A percentile compares a stretch with the other conserved stretches of the same genome.
These are phyloP conservation scores for Philypnodon macrostomus DNA, from an alignment of 2,797 vertebrate species.

Conservation along the genomic window DNA sequence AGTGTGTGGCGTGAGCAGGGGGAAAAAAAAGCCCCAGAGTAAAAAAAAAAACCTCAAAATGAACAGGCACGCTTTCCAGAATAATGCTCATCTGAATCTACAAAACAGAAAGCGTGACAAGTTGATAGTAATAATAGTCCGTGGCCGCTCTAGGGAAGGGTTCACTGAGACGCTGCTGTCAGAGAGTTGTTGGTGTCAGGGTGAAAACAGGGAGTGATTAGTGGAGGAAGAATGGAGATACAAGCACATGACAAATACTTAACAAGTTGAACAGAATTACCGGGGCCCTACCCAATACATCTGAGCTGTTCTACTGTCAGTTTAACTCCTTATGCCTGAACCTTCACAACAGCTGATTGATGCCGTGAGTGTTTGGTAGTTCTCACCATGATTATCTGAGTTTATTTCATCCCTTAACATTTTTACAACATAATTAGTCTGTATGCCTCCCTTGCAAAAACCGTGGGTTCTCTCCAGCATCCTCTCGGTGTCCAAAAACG, in stretches of 20 bases:
- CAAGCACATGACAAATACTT: not conserved
- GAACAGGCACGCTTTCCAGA: conserved; percentile 64
- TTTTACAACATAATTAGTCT: too few species aligned
- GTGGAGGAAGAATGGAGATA: conserved; percentile 9
- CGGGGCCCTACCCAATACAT: not conserved
- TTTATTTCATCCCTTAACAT: too few species aligned
- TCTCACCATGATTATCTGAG: too few species aligned
- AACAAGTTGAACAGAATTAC: not conserved
- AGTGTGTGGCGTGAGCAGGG: conserved; percentile 21
- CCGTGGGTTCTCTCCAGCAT: too few species aligned
- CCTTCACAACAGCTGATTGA: too few species aligned
- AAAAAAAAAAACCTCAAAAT: conserved; percentile 45
- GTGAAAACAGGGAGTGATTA: conserved; percentile 60
- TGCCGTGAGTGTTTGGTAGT: too few species aligned
- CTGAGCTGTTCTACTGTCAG: too few species aligned
- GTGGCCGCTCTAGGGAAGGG: conserved; percentile 30
- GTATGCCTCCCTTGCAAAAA: too few species aligned
- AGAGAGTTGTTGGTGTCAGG: conserved; percentile 36
- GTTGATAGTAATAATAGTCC: conserved; percentile 70
- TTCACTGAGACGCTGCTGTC: conserved; percentile 38
- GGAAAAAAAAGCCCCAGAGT: conserved; percentile 8
- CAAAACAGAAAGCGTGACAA: conserved; percentile 63
- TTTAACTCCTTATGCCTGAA: too few species aligned
- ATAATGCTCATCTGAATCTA: conserved; percentile 65
- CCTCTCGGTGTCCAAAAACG: too few species aligned